Base-by-base conservation (phyloP, 1,140 invertebrate species). In the Panagrolaimus sp. region DNA sequence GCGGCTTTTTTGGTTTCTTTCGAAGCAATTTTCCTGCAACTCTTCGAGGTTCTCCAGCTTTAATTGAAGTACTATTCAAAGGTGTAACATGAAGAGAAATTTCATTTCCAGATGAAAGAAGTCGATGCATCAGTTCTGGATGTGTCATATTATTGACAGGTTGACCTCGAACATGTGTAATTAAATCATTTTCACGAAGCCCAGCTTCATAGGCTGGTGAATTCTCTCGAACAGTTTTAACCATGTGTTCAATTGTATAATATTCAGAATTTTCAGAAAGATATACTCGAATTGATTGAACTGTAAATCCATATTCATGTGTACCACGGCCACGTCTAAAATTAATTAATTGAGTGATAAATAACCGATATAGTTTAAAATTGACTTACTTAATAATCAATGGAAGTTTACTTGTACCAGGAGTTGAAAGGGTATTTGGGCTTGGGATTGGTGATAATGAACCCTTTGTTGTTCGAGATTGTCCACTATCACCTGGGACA, bases 221-320 rank as follows among this genome's bases (percentile, higher is more conserved):
- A n/a, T 55, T 66, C 32, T 80, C 79, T 15, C 74, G 73, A 17
- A 82, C 81, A 7, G 76, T 67, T 9, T 78, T 72, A 7, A 82
- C 76, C 46, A 82, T 83, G 63, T 82, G 80, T 62, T 82, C 79
- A 45, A 82, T 83, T 10, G 82, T 77, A 65, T 83, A 82, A 69
- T 83, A 82, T 46, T 82, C 80, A 14, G 73, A 78, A 15, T 73
- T 62, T 46, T 80, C 79, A 28, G 73, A 74, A n/a, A 82, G 65
- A 65, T 82, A 82, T 10, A 82, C 80, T 12, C 80, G 78, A 14
- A 82, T 80, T n/a, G 81, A 82, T 63, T 78, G 78, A 47, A 82
- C 70, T 10, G 80, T 82, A 63, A 82, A 82, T 17, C 80, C 82
- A 66, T 73, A 82, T 32, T 80, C 82, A 66, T 71, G 66, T 15